Evolutionary conservation across 1,140 invertebrate species (phyloP).

Genomic region (Magallana angulata): DNA sequence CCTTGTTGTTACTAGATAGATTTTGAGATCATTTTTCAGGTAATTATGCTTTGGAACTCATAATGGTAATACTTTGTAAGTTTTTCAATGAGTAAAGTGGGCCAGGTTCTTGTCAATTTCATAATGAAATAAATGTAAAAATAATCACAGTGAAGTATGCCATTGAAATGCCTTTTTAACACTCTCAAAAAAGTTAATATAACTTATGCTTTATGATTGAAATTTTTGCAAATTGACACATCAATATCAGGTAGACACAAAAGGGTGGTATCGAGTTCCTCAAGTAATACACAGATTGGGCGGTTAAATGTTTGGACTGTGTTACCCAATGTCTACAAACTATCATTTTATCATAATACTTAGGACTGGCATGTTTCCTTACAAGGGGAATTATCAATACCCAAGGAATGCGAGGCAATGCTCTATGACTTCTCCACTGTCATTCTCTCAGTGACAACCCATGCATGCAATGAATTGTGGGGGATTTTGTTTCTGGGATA

Average conservation of each 20-base stretch:
- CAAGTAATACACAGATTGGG: slow-evolving; percentile 2
- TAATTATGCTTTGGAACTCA: too few relatives aligned
- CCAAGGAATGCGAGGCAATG: not conserved
- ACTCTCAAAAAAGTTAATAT: not conserved
- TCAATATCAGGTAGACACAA: not conserved
- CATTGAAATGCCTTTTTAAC: not conserved
- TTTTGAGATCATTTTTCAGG: too few relatives aligned
- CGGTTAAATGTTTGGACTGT: not conserved
- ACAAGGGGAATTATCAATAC: slow-evolving; percentile 6
- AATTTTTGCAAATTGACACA: slow-evolving; percentile 17
- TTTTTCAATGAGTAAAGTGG: too few relatives aligned
- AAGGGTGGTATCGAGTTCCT: not conserved
- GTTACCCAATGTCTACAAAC: not conserved
- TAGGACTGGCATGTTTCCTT: not conserved
- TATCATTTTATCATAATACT: slow-evolving; percentile 27
- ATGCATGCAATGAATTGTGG: not conserved
- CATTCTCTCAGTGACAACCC: not conserved
- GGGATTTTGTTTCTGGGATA: not conserved
- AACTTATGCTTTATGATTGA: not conserved
- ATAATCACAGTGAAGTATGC: slow-evolving; percentile 2
- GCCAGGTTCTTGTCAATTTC: too few relatives aligned
- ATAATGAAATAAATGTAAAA: not conserved
- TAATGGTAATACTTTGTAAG: too few relatives aligned
- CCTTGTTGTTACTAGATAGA: too few relatives aligned
- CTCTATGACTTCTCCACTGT: not conserved